Conservation (phyloP, 2,888 invertebrate genomes). For the Gymnocheta viridis region DNA sequence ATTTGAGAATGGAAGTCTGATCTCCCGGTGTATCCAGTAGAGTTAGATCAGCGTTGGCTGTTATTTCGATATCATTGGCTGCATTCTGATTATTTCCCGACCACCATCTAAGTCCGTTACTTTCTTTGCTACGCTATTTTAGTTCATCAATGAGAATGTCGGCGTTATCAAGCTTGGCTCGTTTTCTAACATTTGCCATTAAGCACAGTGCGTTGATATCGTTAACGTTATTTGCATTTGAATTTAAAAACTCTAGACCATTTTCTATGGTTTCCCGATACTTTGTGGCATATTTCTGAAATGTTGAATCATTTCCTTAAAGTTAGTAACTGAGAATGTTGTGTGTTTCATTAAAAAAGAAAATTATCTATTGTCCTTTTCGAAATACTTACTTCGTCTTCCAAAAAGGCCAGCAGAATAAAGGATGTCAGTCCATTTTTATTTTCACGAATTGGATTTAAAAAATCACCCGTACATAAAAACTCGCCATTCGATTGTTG, state of each 20-base stretch:
- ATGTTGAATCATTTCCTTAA: no score
- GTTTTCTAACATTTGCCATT: conserved; percentile 88
- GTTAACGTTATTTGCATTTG: conserved; percentile 85
- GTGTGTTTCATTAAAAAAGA: no score
- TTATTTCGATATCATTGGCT: conserved; percentile 88
- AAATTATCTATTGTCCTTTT: background rate
- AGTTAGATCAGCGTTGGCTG: conserved; percentile 91
- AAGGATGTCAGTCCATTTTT: conserved; percentile 90
- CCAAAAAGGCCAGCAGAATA: conserved; percentile 87
- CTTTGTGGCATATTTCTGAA: conserved; percentile 58
- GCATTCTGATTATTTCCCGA: conserved; percentile 83
- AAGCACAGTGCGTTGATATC: conserved; percentile 90
- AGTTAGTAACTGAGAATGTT: no score
- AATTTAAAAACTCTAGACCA: conserved; percentile 88
- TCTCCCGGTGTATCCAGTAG: conserved; percentile 78
- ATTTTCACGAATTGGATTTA: conserved; percentile 83
- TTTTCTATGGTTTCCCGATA: conserved; percentile 88
- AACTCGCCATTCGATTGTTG: conserved; percentile 46
- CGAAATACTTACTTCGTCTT: conserved; percentile 82
- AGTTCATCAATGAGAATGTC: conserved; percentile 83
- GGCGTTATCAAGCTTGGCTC: conserved; percentile 84
- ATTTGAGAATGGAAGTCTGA: conserved; percentile 84
- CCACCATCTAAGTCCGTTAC: conserved; percentile 89
- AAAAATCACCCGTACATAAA: conserved; percentile 87
- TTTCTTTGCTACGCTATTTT: conserved; percentile 80